These are phyloP conservation scores for Bombyx mandarina DNA, from an alignment of 1,140 invertebrate genomes.

Conservation along the genomic window DNA sequence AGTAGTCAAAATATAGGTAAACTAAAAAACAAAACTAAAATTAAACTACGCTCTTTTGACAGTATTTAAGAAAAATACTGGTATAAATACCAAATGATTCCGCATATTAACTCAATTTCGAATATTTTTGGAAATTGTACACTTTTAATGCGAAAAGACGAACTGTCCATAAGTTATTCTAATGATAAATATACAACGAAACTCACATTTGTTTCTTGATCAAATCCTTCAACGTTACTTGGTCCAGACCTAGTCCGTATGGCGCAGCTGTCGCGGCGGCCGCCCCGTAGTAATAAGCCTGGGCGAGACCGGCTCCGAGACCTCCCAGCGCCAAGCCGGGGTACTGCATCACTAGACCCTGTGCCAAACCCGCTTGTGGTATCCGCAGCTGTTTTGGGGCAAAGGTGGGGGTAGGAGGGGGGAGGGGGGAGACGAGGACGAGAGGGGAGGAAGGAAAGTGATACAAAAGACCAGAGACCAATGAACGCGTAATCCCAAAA, in stretches of 20 bases:
- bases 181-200: slow-evolving; percentile 4
- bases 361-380: slow-evolving; percentile 35
- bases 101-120: too few species aligned
- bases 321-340: slow-evolving; percentile 30
- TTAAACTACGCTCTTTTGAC: too few species aligned
- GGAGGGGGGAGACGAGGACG: too few species aligned
- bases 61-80: too few species aligned
- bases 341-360: slow-evolving; percentile 44
- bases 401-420: not conserved
- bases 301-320: slow-evolving; percentile 37
- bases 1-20: too few species aligned
- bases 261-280: slow-evolving; percentile 52
- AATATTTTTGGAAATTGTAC: too few species aligned
- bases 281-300: slow-evolving; percentile 58
- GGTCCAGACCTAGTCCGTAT: slow-evolving; percentile 70
- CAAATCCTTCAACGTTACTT: slow-evolving; percentile 78
- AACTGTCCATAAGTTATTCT: not conserved
- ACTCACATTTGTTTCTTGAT: slow-evolving; percentile 90
- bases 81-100: too few species aligned
- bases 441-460: too few species aligned
- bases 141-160: too few species aligned
- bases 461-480: too few species aligned
- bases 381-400: slow-evolving; percentile 36
- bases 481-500: too few species aligned
- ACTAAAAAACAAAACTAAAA: too few species aligned